Conservation (phyloP, 2,113 vertebrate species). For the Syngnathus typhle region DNA sequence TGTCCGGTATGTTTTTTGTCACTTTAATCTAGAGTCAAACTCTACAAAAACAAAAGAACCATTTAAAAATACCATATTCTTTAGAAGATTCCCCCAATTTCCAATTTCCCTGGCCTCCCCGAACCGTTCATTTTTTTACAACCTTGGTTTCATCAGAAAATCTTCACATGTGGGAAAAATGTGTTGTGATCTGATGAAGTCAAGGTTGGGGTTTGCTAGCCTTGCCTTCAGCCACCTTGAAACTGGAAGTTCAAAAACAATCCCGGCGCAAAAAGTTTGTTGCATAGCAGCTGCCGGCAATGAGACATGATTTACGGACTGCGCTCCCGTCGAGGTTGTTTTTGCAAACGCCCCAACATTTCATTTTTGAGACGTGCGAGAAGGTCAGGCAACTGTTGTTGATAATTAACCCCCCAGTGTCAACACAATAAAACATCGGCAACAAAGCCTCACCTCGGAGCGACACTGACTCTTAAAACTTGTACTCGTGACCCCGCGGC, state of each 20-base stretch:
- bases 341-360: slow-evolving; percentile 20
- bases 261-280: not conserved
- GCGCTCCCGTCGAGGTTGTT: not conserved
- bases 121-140: slow-evolving; percentile 16
- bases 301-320: slow-evolving; percentile 2
- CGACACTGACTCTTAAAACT: slow-evolving; percentile 36
- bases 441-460: slow-evolving; percentile 27
- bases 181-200: not conserved
- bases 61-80: slow-evolving; percentile 20
- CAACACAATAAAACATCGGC: slow-evolving; percentile 33
- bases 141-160: not conserved
- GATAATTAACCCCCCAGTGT: slow-evolving; percentile 54
- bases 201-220: not conserved
- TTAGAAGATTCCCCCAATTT: slow-evolving; percentile 15
- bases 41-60: slow-evolving; percentile 6
- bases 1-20: not conserved
- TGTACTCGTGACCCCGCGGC: slow-evolving; percentile 41
- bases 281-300: not conserved
- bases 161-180: not conserved
- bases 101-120: slow-evolving; percentile 20
- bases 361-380: slow-evolving; percentile 23
- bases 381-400: slow-evolving; percentile 57
- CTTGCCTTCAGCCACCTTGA: not conserved
- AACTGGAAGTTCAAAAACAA: not conserved
- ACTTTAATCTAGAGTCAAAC: slow-evolving; percentile 11